Base-by-base conservation (phyloP, 2,888 invertebrate species). In the Lagria hirta region DNA sequence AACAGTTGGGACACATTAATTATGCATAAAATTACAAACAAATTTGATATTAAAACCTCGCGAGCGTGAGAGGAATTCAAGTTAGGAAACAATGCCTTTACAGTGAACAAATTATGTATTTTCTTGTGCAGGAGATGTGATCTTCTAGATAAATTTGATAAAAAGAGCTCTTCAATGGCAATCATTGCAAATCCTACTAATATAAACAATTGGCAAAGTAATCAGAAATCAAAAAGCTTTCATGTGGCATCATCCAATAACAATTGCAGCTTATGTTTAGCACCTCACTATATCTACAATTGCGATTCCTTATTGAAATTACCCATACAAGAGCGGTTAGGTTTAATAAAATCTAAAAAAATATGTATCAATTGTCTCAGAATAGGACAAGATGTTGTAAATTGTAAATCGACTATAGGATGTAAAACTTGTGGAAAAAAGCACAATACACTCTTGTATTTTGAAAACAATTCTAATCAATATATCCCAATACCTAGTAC, bases 331-430 rank as follows among this genome's bases (percentile, higher is more conserved):
- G 22, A 29, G 2, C 23, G 47, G 21, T 20, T 43, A 3, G 12
- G 23, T 10, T n/a, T 16, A 6, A 13, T 30, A 7, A 42, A 30
- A 23, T 16, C 20, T 6, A 10, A 28, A 12, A 34, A 24, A 18
- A 18, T 43, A 7, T 49, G 49, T 10, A 43, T 34, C 13, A 49
- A 49, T 33, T 46, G 49, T 21, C 33, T 49, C 26, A 36, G 22
- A 23, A 3, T 23, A n/a, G 38, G 36, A 13, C 49, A 49, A 18
- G 26, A 1, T 2, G n/a, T 20, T 1, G 26, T 35, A 16, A 14
- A 18, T 10, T 49, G 49, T 18, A 27, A 4, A 4, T 21, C 30
- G n/a, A n/a, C n/a, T 2, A 35, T 29, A 13, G 30, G 3, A 3
- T 49, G 49, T 30, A 37, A 28, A 30, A 20, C 24, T 7, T 49